Base-by-base conservation (phyloP, 2,797 vertebrate genomes). In the Harpagifer antarcticus region DNA sequence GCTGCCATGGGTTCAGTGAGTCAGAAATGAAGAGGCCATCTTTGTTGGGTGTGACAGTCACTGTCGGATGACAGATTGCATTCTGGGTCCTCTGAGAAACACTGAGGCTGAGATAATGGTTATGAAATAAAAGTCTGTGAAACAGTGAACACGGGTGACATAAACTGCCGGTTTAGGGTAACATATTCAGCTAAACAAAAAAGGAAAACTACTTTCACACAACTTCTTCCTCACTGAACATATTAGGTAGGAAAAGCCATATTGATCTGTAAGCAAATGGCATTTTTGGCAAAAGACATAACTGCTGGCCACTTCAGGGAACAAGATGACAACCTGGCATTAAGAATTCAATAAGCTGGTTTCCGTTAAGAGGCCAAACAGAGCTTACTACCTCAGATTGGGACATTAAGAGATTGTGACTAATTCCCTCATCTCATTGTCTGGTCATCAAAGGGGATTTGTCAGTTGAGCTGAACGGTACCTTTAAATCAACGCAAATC, bases 1-100 rank as follows among this genome's bases (percentile, higher is more conserved):
- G 31, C 82, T 45, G 84, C 83, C 47, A 53, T 72, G 82, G 86
- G 82, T 89, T 93, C 84, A 87, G 68, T 80, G 82, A 89, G 79
- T 89, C 88, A 83, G 83, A 91, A 90, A 86, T 61, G 49, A 79
- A 76, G 83, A 64, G 74, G 78, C 74, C 27, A 68, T 83, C 72
- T 74, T 87, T 73, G 79, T 74, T 61, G 78, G 82, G 77, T 83
- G 84, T 75, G 68, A 88, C 86, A 86, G 84, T 87, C 83, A 69
- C 60, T 23, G 81, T 62, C 44, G 68, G 76, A 83, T 87, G 70
- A 88, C 81, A 52, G 82, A 87, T 87, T 78, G 78, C 65, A 65
- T 86, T 75, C 48, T 40, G 15, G 73, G 64, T 59, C 72, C 85
- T 76, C 70, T 11, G 70, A 86, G 58, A 56, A 62, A 60, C 52